Conservation (phyloP, 2,888 invertebrate species). For the Andrena bicolor region DNA sequence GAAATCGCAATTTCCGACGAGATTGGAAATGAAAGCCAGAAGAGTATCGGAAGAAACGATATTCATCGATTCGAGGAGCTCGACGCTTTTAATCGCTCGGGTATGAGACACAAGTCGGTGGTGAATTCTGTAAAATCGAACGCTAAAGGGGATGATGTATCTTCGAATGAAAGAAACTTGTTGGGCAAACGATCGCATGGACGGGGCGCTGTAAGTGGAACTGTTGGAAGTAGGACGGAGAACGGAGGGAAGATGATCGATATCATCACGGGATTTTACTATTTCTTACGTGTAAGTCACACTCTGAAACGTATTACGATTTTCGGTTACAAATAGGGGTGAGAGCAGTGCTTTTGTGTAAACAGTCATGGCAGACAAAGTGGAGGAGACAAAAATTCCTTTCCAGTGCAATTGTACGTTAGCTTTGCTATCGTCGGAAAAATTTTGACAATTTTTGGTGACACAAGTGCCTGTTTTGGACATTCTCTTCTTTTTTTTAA, state of each 20-base stretch:
- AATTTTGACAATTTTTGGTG: too few species aligned
- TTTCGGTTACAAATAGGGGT: not conserved
- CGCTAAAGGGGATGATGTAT: slow-evolving; percentile 5
- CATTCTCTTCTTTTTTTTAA: too few species aligned
- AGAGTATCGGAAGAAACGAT: not conserved
- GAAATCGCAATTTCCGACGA: not conserved
- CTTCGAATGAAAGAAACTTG: not conserved
- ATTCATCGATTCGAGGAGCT: not conserved
- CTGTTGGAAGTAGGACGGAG: not conserved
- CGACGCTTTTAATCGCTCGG: not conserved
- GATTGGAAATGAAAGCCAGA: slow-evolving; percentile 3
- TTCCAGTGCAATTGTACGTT: too few species aligned
- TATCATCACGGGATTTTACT: slow-evolving; percentile 58
- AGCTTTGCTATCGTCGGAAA: too few species aligned
- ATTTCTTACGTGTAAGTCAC: slow-evolving; percentile 60
- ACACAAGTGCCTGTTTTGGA: too few species aligned
- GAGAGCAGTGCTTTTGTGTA: too few species aligned
- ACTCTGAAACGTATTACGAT: not conserved
- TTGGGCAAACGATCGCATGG: not conserved
- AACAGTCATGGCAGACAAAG: too few species aligned
- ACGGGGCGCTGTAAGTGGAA: not conserved
- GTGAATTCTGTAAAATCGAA: not conserved
- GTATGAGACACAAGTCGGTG: slow-evolving; percentile 18
- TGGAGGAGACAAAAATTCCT: too few species aligned
- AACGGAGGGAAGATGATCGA: slow-evolving; percentile 55